Percentiles rank a stretch among this genome's conserved stretches.
Conservation (phyloP, 2,797 vertebrate genomes). For the Uromys caudimaculatus region DNA sequence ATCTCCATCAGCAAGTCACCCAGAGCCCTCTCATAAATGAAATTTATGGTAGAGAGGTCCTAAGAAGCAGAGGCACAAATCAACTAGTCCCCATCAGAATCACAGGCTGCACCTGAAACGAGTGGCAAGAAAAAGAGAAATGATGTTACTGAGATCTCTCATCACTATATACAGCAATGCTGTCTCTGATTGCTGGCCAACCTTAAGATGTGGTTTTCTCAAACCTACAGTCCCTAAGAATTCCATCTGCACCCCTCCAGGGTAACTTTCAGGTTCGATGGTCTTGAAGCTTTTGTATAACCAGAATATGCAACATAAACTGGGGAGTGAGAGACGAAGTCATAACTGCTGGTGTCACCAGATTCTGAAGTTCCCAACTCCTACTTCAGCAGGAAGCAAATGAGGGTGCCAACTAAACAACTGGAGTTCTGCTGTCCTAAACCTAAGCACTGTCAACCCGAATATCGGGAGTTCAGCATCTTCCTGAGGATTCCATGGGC, state of each 20-base stretch:
- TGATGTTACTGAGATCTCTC: constrained; percentile 73
- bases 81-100: constrained; percentile 71
- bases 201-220: constrained; percentile 67
- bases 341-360: constrained; percentile 75
- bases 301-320: constrained; percentile 74
- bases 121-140: constrained; percentile 67
- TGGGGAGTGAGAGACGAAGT: constrained; percentile 53
- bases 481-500: constrained; percentile 39
- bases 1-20: constrained; percentile 73
- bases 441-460: constrained; percentile 66
- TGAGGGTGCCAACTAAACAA: constrained; percentile 61
- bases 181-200: constrained; percentile 69
- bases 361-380: constrained; percentile 54
- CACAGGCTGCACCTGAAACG: constrained; percentile 68
- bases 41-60: constrained; percentile 46
- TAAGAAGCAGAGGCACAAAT: constrained; percentile 65
- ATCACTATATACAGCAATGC: constrained; percentile 70
- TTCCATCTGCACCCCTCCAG: constrained; percentile 56
- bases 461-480: constrained; percentile 52
- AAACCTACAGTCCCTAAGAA: constrained; percentile 54
- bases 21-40: constrained; percentile 59
- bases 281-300: constrained; percentile 77
- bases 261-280: constrained; percentile 72
- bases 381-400: constrained; percentile 61
- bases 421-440: constrained; percentile 70